Evolutionary conservation across 2,888 invertebrate genomes (phyloP).

Genomic region (Trachelus tabidus): DNA sequence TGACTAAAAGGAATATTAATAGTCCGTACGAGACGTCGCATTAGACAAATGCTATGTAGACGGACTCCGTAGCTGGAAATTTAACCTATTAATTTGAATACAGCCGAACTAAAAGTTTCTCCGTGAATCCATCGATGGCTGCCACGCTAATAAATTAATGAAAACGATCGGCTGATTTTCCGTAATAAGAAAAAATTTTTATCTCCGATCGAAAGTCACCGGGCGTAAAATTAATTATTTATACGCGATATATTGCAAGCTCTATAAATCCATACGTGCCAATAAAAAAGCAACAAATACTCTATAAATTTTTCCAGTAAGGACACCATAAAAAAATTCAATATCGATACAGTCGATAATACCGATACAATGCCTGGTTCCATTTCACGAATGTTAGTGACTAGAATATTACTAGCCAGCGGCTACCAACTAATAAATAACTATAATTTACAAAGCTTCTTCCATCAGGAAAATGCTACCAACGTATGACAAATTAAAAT

Average conservation of each 20-base stretch:
- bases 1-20: not conserved
- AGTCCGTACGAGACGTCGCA: not conserved
- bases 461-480: not conserved
- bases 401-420: not conserved
- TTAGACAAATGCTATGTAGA: conserved; percentile 16
- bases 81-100: conserved; percentile 63
- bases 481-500: no score
- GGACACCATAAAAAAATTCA: not conserved
- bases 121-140: conserved; percentile 61
- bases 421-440: not conserved
- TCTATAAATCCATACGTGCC: not conserved
- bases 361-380: not conserved
- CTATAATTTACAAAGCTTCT: not conserved
- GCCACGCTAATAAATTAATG: conserved; percentile 60
- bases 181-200: not conserved
- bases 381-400: not conserved
- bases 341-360: not conserved
- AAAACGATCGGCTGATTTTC: not conserved
- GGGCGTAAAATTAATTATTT: not conserved
- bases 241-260: not conserved
- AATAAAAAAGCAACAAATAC: not conserved
- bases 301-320: not conserved
- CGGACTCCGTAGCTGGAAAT: conserved; percentile 56
- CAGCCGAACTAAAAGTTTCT: conserved; percentile 58
- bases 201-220: not conserved